phyloP scores from a whole-genome alignment of 2,888 invertebrate species.

The Girardia tigrina region DNA sequence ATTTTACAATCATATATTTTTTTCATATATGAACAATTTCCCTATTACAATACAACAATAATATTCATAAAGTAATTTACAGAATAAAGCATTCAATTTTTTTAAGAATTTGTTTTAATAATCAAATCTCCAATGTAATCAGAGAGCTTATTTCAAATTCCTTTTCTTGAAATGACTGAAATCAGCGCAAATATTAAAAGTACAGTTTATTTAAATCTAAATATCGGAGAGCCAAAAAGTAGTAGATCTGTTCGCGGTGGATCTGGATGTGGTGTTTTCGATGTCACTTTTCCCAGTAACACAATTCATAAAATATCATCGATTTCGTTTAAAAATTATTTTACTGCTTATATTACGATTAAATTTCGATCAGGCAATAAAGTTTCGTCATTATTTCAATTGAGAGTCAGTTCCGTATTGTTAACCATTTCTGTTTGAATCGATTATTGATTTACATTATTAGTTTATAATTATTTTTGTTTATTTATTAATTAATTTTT shows the following conservation, averaged over 20 bases:
- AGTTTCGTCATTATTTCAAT: no score
- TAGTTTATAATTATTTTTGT: no score
- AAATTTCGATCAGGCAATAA: constrained; percentile 23
- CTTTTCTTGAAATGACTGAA: not conserved
- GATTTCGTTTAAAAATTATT: not conserved
- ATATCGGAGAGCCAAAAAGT: not conserved
- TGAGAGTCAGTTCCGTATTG: no score
- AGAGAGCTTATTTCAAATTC: not conserved
- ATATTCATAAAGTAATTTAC: no score
- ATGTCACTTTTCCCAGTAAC: not conserved
- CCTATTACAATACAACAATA: no score
- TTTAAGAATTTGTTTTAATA: no score
- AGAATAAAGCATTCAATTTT: no score
- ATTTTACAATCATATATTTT: no score
- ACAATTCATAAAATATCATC: not conserved
- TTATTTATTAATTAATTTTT: no score
- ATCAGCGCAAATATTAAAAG: not conserved
- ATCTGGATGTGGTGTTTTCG: not conserved
- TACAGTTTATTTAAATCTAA: not conserved
- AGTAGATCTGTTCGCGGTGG: not conserved
- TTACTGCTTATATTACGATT: not conserved
- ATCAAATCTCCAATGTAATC: not conserved
- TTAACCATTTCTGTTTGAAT: no score
- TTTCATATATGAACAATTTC: no score
- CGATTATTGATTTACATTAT: no score